Evolutionary conservation across 2,113 vertebrate genomes (phyloP), one percentile per base, ranked within the genome.

Genomic region (Alectura lathami): DNA sequence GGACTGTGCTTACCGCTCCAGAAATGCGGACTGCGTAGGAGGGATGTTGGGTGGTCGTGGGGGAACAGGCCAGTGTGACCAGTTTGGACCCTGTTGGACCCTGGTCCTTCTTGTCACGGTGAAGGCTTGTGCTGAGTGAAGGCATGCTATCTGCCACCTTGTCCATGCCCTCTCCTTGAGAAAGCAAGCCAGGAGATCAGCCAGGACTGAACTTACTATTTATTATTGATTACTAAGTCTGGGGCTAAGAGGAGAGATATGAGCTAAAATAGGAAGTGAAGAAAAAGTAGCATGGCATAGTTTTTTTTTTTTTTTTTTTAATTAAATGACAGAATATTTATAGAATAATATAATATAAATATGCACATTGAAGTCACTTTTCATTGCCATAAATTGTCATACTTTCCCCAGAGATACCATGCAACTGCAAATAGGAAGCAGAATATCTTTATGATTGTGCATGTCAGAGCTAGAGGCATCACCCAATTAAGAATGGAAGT

Each of bases 401-500:
- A 2, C 27, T 74, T 83, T 47, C 24, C 59, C 63, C 54, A 59
- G 70, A 66, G 32, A 32, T 34, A 59, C 24, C 9, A 2, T 6
- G 4, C 4, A 75, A 18, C 42, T 50, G 47, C 29, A 43, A 66
- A 70, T 0, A 60, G 60, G 51, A 69, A 80, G 59, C 59, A 88
- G 63, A 54, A 83, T 23, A 51, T 59, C 78, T 56, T 38, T 47
- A 13, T 24, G 32, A 59, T 45, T 13, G 47, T 15, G 29, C 38
- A 57, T 66, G 77, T 27, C n/a, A 82, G 6, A 85, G 63, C 32
- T n/a, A 20, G 48, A 89, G 54, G 54, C 34, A 17, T 18, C 4
- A 2, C 42, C 69, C 84, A 86, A 63, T 91, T 95, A 94, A 63
- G 88, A 59, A 51, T 6, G 47, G 89, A 75, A 70, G 72, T 64